These are phyloP conservation scores for Enteromius treurensis DNA, from an alignment of 2,797 vertebrate species.

Conservation along the genomic window DNA sequence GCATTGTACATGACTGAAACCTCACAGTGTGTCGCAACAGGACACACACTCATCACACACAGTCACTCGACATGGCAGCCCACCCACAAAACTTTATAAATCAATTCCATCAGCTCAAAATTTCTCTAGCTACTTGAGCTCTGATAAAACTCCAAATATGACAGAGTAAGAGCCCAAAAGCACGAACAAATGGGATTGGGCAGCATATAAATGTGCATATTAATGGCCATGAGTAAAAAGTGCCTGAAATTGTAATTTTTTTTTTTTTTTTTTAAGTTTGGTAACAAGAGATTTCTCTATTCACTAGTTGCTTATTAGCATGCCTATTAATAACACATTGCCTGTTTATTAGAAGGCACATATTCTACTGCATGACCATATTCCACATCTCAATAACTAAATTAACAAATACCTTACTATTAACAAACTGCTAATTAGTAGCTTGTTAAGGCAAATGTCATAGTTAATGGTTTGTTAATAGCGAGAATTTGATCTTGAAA, in stretches of 20 bases:
- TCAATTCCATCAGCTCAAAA: neutral
- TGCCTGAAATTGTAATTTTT: neutral
- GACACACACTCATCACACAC: neutral
- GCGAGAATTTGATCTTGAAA: neutral
- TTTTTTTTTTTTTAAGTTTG: neutral
- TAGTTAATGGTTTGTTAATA: neutral
- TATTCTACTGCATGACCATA: neutral
- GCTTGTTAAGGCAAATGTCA: neutral
- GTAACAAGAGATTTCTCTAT: neutral
- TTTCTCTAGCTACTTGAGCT: neutral
- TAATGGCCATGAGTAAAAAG: neutral
- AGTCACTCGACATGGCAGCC: neutral
- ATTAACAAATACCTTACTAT: neutral
- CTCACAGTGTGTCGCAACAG: slow-evolving; percentile 10
- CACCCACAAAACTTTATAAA: neutral
- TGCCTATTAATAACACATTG: neutral
- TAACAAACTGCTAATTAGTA: neutral
- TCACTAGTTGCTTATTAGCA: neutral
- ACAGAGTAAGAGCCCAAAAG: neutral
- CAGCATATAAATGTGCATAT: neutral
- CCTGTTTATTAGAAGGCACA: neutral
- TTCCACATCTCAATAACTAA: neutral
- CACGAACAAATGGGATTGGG: neutral
- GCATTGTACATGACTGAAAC: slow-evolving; percentile 26
- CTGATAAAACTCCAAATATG: neutral